These are phyloP conservation scores for Actenoides lindsayi DNA, from an alignment of 2,113 vertebrate genomes.

Conservation along the genomic window DNA sequence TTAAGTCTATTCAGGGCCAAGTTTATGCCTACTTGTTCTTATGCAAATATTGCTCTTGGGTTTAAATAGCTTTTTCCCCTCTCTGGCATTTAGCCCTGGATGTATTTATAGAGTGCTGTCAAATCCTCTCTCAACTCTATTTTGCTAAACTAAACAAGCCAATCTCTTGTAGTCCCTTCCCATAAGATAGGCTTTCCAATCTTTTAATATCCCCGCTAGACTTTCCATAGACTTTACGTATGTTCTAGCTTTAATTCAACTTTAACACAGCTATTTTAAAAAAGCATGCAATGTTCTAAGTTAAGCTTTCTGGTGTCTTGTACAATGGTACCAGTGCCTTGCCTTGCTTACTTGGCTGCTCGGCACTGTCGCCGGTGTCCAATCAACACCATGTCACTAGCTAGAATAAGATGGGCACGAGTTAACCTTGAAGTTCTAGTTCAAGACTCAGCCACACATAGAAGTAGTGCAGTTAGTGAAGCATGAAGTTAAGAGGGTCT, in stretches of 20 bases:
- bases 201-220: constrained; percentile 28
- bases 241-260: background rate
- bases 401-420: background rate
- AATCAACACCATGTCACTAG: background rate
- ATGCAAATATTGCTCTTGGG: constrained; percentile 66
- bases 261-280: background rate
- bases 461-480: background rate
- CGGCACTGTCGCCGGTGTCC: background rate
- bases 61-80: constrained; percentile 51
- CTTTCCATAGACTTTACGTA: background rate
- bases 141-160: constrained; percentile 61
- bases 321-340: background rate
- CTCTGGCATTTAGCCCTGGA: constrained; percentile 44
- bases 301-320: background rate
- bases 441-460: background rate
- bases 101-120: constrained; percentile 61
- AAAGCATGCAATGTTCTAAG: background rate
- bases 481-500: background rate
- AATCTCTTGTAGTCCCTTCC: constrained; percentile 47
- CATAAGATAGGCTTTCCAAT: constrained; percentile 45
- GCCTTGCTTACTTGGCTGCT: background rate
- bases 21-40: constrained; percentile 63
- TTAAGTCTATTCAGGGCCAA: constrained; percentile 16
- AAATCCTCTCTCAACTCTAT: constrained; percentile 31
- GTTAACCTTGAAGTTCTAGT: background rate